Evolutionary conservation across 2,797 vertebrate genomes (phyloP).

Genomic region (Poeciliopsis paucimaculata): DNA sequence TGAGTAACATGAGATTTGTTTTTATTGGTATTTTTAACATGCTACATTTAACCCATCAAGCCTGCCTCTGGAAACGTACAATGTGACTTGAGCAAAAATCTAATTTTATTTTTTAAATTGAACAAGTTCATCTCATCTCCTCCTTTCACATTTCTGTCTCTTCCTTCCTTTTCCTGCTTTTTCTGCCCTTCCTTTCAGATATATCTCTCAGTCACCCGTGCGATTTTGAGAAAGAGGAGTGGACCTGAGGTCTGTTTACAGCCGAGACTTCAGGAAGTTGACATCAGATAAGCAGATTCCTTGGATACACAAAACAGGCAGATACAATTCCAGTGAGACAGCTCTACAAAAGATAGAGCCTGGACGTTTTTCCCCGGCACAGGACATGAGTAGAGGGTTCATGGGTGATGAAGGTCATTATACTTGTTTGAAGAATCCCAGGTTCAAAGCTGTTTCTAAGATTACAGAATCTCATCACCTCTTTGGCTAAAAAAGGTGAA

Average conservation of each 20-base stretch:
- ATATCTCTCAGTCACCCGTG: slow-evolving; percentile 63
- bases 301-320: slow-evolving; percentile 69
- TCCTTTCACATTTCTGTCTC: slow-evolving; percentile 31
- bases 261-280: slow-evolving; percentile 74
- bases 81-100: slow-evolving; percentile 23
- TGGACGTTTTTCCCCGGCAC: slow-evolving; percentile 58
- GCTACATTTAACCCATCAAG: slow-evolving; percentile 21
- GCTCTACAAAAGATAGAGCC: slow-evolving; percentile 39
- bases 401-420: slow-evolving; percentile 54
- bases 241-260: slow-evolving; percentile 70
- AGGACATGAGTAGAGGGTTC: slow-evolving; percentile 66
- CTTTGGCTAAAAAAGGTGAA: slow-evolving; percentile 31
- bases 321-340: slow-evolving; percentile 69
- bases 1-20: slow-evolving; percentile 32
- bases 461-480: slow-evolving; percentile 42
- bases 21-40: slow-evolving; percentile 36
- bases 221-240: slow-evolving; percentile 47
- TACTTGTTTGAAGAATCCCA: background rate
- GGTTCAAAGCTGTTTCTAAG: slow-evolving; percentile 27
- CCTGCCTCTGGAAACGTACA: slow-evolving; percentile 36
- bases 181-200: slow-evolving; percentile 58
- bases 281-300: slow-evolving; percentile 78
- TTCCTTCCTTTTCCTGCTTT: slow-evolving; percentile 52
- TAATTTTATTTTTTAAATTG: slow-evolving; percentile 26
- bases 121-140: slow-evolving; percentile 36